phyloP scores from a whole-genome alignment of 2,888 invertebrate species.

The Trichacis sp. region DNA sequence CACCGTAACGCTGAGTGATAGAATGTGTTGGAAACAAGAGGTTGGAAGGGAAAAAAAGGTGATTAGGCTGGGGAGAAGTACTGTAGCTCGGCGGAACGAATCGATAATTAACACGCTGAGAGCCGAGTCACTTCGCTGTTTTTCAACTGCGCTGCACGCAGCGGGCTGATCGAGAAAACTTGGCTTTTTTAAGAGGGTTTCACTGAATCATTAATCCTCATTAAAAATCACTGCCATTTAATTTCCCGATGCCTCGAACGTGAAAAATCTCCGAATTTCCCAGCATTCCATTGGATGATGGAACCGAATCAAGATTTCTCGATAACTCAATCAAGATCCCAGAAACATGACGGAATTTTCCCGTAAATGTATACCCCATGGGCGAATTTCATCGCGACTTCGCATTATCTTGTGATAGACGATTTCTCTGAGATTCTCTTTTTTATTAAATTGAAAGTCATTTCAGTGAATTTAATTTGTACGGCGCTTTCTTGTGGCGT shows the following conservation, averaged over 20 bases:
- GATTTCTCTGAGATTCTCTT: constrained; percentile 6
- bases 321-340: too few species aligned
- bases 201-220: constrained; percentile 23
- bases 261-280: neutral
- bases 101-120: constrained; percentile 66
- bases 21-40: constrained; percentile 63
- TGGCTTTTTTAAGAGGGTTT: constrained; percentile 47
- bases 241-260: neutral
- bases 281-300: too few species aligned
- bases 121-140: constrained; percentile 55
- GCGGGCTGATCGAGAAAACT: constrained; percentile 57
- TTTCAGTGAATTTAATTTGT: constrained; percentile 53
- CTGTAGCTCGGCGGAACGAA: constrained; percentile 51
- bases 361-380: too few species aligned
- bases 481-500: constrained; percentile 43
- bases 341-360: too few species aligned
- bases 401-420: neutral
- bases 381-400: too few species aligned
- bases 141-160: constrained; percentile 27
- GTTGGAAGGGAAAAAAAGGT: constrained; percentile 56
- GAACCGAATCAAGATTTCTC: too few species aligned
- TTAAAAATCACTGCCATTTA: constrained; percentile 27
- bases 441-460: constrained; percentile 42
- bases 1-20: constrained; percentile 47
- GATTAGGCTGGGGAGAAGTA: constrained; percentile 58